phyloP scores from a whole-genome alignment of 2,113 vertebrate genomes.

The Puffinus mauretanicus region DNA sequence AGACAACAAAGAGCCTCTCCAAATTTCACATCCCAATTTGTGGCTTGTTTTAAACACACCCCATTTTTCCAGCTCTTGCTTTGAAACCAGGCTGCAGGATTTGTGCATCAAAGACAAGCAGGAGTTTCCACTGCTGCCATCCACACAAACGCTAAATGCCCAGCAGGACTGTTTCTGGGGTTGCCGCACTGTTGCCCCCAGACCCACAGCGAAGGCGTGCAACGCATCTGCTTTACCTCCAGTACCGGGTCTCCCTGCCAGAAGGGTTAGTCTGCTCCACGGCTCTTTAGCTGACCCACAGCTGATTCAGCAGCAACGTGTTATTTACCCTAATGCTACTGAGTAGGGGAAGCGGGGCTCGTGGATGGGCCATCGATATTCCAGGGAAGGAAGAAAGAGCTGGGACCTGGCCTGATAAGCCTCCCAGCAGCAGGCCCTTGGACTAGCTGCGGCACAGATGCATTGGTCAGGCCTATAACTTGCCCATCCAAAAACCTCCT shows the following conservation, averaged over 20 bases:
- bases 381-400: background rate
- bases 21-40: background rate
- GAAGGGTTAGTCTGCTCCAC: background rate
- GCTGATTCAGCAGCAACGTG: background rate
- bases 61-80: background rate
- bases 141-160: background rate
- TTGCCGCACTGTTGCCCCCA: background rate
- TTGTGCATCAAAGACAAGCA: background rate
- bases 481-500: background rate
- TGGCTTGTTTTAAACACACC: background rate
- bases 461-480: background rate
- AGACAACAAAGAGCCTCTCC: background rate
- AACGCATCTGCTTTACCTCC: background rate
- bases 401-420: background rate
- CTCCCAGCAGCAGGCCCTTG: background rate
- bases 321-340: background rate
- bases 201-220: accelerated
- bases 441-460: background rate
- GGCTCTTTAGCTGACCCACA: background rate
- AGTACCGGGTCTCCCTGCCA: background rate
- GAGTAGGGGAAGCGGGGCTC: background rate
- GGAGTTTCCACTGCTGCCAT: background rate
- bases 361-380: background rate
- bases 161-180: accelerated
- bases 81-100: background rate